phyloP scores from a whole-genome alignment of 37 sponge, comb jelly and placozoan species.

The Mnemiopsis leidyi region DNA sequence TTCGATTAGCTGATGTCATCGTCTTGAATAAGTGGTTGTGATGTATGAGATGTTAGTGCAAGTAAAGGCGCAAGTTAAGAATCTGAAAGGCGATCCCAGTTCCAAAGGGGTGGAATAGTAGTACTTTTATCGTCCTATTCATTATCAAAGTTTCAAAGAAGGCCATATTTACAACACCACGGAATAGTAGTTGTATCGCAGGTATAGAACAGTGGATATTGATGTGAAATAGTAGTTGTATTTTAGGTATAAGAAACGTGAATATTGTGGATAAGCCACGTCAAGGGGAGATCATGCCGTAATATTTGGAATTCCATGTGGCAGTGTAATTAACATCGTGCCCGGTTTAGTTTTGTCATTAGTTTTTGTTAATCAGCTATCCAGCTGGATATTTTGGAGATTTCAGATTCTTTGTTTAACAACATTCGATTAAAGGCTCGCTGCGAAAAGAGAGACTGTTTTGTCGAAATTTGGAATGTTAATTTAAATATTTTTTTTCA shows the following conservation, averaged over 20 bases:
- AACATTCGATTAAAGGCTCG: background rate
- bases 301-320: background rate
- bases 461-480: background rate
- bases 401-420: background rate
- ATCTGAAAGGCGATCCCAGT: background rate
- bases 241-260: no score
- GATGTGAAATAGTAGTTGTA: no score
- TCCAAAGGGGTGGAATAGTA: no score
- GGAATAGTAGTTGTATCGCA: no score
- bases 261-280: no score
- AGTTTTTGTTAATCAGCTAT: background rate
- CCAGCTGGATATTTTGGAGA: background rate
- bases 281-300: background rate
- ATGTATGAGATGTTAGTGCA: background rate
- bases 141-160: no score
- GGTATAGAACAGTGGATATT: no score
- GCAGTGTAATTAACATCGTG: background rate
- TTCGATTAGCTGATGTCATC: background rate
- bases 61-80: background rate
- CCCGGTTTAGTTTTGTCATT: background rate
- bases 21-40: background rate
- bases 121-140: no score
- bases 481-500: background rate
- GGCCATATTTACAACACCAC: no score
- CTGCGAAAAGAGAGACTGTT: background rate